Evolutionary conservation across 2,113 vertebrate species (phyloP).

Genomic region (Tringa solitaria): DNA sequence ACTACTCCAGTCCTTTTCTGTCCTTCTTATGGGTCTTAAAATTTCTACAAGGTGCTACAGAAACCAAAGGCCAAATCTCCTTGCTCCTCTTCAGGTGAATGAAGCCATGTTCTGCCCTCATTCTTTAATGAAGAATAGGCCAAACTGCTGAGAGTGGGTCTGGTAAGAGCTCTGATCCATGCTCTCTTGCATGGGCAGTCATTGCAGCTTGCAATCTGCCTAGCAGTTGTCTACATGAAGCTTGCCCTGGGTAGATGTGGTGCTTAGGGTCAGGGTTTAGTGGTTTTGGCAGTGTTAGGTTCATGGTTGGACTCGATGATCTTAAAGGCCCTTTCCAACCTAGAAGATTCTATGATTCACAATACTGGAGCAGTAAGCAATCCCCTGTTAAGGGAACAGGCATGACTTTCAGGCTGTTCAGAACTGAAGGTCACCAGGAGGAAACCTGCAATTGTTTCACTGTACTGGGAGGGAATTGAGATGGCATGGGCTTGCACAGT

Average conservation of each 20-base stretch:
- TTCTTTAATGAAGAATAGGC: neutral
- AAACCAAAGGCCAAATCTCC: neutral
- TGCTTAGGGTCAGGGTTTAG: too few relatives aligned
- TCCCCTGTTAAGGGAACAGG: neutral
- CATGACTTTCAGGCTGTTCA: neutral
- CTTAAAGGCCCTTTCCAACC: too few relatives aligned
- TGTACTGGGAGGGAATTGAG: neutral
- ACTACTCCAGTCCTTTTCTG: neutral
- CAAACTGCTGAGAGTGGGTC: neutral
- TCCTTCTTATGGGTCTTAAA: neutral
- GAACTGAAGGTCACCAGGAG: neutral
- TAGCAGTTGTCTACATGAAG: neutral
- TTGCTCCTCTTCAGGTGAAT: neutral
- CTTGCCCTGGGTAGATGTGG: neutral
- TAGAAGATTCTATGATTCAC: neutral
- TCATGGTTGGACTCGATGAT: too few relatives aligned
- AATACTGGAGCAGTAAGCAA: accelerated
- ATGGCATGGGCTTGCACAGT: neutral
- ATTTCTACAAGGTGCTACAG: neutral
- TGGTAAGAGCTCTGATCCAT: neutral
- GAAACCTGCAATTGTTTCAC: neutral
- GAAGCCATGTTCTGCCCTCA: neutral
- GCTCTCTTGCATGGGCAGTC: neutral
- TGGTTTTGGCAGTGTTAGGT: too few relatives aligned
- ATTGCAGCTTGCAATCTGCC: neutral